Percentiles rank a stretch among this genome's conserved stretches.
Conservation (phyloP, 2,888 invertebrate species). For the Agonopterix subpropinquella region DNA sequence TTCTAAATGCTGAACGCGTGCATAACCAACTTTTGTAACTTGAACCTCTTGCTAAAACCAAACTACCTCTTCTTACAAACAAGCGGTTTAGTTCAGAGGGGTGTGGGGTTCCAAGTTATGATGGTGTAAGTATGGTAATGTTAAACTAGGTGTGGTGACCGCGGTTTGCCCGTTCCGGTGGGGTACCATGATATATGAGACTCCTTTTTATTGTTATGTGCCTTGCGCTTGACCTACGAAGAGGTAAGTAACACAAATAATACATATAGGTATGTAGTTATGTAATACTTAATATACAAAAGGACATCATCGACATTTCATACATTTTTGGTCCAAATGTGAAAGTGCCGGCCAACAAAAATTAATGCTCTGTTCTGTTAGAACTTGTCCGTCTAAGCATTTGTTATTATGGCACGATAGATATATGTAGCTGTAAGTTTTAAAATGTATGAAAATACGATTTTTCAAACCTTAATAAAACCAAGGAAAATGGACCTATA, state of each 20-base stretch:
- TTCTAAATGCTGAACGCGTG: conserved; percentile 18
- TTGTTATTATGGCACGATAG: too few relatives aligned
- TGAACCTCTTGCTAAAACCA: neutral
- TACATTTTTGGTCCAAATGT: too few relatives aligned
- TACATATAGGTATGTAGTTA: neutral
- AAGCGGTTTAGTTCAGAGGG: neutral
- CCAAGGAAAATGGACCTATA: too few relatives aligned
- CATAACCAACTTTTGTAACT: conserved; percentile 11
- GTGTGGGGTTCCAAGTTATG: conserved; percentile 18
- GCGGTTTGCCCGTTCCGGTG: conserved; percentile 61
- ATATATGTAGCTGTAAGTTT: too few relatives aligned
- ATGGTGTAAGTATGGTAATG: conserved; percentile 38
- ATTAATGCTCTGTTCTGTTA: too few relatives aligned
- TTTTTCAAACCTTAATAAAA: too few relatives aligned
- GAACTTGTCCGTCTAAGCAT: too few relatives aligned
- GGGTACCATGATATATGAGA: conserved; percentile 53
- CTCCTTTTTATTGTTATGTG: conserved; percentile 34
- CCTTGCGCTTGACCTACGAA: conserved; percentile 46
- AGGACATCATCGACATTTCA: too few relatives aligned
- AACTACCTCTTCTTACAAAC: neutral
- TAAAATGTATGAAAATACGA: too few relatives aligned
- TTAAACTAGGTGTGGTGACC: conserved; percentile 47
- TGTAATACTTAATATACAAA: too few relatives aligned
- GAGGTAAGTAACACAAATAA: conserved; percentile 5
- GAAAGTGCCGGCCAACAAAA: too few relatives aligned